A percentile compares a stretch with the other conserved stretches of the same genome.
Conservation (phyloP, 2,797 vertebrate genomes). For the Eptatretus atami region DNA sequence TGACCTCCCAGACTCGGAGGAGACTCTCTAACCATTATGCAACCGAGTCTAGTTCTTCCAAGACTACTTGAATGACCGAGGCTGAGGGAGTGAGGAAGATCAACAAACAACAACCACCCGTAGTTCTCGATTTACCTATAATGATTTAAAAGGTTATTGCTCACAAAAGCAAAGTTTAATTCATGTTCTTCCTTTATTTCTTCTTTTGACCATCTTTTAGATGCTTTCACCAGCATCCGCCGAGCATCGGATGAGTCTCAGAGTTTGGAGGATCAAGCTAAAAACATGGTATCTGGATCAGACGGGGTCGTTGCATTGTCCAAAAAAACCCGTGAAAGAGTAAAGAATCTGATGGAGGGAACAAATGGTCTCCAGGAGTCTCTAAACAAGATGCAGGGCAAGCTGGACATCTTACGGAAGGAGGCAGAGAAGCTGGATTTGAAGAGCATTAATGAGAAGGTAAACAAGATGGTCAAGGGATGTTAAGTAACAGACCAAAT, state of each 20-base stretch:
- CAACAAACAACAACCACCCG: too few species aligned
- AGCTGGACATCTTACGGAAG: conserved; percentile 20
- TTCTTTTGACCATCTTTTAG: conserved; percentile 14
- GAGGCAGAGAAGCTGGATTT: conserved; percentile 17
- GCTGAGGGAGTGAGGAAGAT: too few species aligned
- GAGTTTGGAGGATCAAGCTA: conserved; percentile 17
- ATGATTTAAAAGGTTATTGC: too few species aligned
- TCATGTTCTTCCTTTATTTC: not conserved
- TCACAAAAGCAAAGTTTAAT: too few species aligned
- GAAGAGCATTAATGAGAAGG: conserved; percentile 23
- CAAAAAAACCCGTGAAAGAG: conserved; percentile 9
- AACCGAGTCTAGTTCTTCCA: too few species aligned
- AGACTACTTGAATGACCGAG: too few species aligned
- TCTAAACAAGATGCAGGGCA: conserved; percentile 13
- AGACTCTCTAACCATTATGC: too few species aligned
- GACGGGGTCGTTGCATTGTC: conserved; percentile 17
- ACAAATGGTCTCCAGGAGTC: conserved; percentile 14
- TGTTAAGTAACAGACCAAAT: not conserved
- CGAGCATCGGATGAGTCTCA: conserved; percentile 17
- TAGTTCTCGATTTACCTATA: too few species aligned
- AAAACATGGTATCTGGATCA: conserved; percentile 14
- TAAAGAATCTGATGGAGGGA: conserved; percentile 15
- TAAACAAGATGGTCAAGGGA: conserved; percentile 8
- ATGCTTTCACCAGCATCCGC: conserved; percentile 20
- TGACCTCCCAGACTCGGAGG: too few species aligned